These are phyloP conservation scores for Parelbella ahira DNA, from an alignment of 2,888 invertebrate genomes.

Conservation along the genomic window DNA sequence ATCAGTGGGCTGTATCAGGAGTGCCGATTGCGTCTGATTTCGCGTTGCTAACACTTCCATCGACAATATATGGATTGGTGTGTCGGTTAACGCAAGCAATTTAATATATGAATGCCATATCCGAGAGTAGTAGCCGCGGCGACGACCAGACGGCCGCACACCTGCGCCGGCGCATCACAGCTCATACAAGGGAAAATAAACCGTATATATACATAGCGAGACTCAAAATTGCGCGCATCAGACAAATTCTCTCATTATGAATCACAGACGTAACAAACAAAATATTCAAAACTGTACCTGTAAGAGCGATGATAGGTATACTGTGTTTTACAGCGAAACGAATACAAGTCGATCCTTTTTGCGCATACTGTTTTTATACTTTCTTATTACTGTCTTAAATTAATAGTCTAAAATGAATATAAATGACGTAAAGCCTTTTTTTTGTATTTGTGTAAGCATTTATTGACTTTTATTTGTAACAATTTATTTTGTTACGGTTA, in stretches of 20 bases:
- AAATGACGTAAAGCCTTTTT: too few relatives aligned
- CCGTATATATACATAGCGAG: conserved; percentile 28
- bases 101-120: conserved; percentile 77
- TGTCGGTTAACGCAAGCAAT: conserved; percentile 70
- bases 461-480: too few relatives aligned
- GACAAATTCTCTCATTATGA: conserved; percentile 64
- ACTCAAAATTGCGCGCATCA: conserved; percentile 27
- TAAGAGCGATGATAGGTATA: conserved; percentile 68
- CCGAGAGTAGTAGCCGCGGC: conserved; percentile 72
- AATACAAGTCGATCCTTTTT: too few relatives aligned
- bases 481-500: too few relatives aligned
- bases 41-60: conserved; percentile 28
- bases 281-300: conserved; percentile 75
- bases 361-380: too few relatives aligned
- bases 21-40: conserved; percentile 8
- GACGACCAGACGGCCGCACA: conserved; percentile 75
- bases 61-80: conserved; percentile 46
- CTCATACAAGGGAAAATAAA: conserved; percentile 34
- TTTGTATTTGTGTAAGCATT: too few relatives aligned
- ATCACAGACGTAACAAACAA: conserved; percentile 77
- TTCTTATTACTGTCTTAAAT: conserved; percentile 45
- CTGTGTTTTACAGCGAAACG: conserved; percentile 61
- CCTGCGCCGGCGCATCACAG: conserved; percentile 71
- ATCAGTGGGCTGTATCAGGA: too few relatives aligned
- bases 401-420: too few relatives aligned